A percentile compares a stretch with the other conserved stretches of the same genome.
phyloP scores from a whole-genome alignment of 1,140 invertebrate genomes.

The Drosophila kanapiae region DNA sequence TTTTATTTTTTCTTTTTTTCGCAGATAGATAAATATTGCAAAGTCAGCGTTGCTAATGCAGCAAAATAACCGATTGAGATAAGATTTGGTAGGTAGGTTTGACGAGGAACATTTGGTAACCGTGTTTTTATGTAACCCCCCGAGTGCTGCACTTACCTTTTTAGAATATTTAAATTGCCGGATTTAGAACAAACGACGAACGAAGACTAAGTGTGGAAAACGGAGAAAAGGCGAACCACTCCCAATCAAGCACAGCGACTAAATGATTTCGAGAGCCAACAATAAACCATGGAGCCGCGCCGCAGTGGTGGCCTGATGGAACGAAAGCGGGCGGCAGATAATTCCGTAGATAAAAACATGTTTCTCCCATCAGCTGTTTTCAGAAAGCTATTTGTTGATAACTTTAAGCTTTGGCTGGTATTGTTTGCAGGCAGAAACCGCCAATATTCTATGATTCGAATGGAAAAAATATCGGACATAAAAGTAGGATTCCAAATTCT shows the following conservation, averaged over 20 bases:
- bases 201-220: conserved; percentile 35
- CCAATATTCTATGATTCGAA: background rate
- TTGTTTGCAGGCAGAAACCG: too few relatives aligned
- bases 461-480: background rate
- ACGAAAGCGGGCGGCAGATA: conserved; percentile 30
- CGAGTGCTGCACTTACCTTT: conserved; percentile 57
- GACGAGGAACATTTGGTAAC: background rate
- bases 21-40: conserved; percentile 29
- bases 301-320: conserved; percentile 44
- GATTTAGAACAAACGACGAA: conserved; percentile 28
- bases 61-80: conserved; percentile 18
- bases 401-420: background rate
- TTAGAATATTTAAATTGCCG: conserved; percentile 48
- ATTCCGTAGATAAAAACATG: conserved; percentile 67
- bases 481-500: background rate
- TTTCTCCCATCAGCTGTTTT: conserved; percentile 57
- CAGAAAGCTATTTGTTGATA: conserved; percentile 20
- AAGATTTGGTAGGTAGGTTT: background rate
- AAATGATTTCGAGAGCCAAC: conserved; percentile 61
- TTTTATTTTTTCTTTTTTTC: conserved; percentile 20
- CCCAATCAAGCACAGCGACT: conserved; percentile 56
- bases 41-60: conserved; percentile 49
- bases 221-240: conserved; percentile 66
- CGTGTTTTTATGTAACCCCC: conserved; percentile 31
- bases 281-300: conserved; percentile 35